Evolutionary conservation across 2,888 invertebrate species (phyloP), one percentile per base, ranked within the genome.

Genomic region (Emmelina monodactyla): DNA sequence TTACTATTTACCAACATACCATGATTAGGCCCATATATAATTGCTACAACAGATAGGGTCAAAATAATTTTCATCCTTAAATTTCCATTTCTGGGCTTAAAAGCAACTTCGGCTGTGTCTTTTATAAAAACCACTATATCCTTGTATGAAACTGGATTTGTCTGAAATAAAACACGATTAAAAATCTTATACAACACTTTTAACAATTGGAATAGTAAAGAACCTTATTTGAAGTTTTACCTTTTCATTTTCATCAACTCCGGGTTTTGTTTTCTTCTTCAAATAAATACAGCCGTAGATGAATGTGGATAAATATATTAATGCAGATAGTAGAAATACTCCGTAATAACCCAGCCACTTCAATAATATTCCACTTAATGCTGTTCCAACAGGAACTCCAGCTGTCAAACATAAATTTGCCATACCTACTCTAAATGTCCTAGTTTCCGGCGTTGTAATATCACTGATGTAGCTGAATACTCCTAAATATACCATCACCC

Each of bases 391-490:
- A 1, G 84, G 83, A 13, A 82, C 66, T 1, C 85, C 83, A 9
- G 83, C 65, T 30, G 84, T 84, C 49, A 83, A 60, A 52, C 84
- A 83, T 11, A 84, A 60, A 50, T 86, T 85, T 3, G 82, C 73
- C 6, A 86, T 63, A 1, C 85, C 85, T 1, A 88, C 81, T 42
- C 86, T 62, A 28, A 82, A 69, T 0, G 87, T 87, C 40, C 86
- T 76, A 0, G 67, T 67, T 41, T 83, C 66, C 14, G 73, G 66
- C 37, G 66, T 68, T 1, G 85, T 82, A 4, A 85, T 75, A 32
- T 85, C 84, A 49, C 85, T 82, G 3, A 87, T 76, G 47, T 85
- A 86, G 45, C 84, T 84, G 58, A 85, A 82, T 34, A 85, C 73
- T n/a, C 83, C 82, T 39, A 84, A 61, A 32, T 72, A 82, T 37